A percentile compares a stretch with the other conserved stretches of the same genome.
These are phyloP conservation scores for Oxyteleia sp. DNA, from an alignment of 2,888 invertebrate genomes.

Conservation along the genomic window DNA sequence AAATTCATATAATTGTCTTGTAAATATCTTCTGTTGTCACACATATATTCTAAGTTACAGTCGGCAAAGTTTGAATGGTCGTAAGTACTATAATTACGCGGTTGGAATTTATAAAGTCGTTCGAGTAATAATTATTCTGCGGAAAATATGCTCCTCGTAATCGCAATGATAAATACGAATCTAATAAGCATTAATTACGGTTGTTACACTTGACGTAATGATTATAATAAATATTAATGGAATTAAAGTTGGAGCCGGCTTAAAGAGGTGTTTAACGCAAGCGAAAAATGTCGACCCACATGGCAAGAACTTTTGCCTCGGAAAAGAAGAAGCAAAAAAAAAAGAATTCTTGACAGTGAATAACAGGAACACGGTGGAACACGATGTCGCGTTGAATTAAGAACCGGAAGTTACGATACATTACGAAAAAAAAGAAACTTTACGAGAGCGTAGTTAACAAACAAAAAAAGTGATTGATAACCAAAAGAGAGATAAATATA, in stretches of 20 bases:
- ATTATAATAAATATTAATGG: conserved; percentile 37
- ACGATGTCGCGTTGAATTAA: conserved; percentile 51
- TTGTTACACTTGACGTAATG: conserved; percentile 46
- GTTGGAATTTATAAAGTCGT: conserved; percentile 62
- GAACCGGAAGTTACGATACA: conserved; percentile 42
- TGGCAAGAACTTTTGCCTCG: not conserved
- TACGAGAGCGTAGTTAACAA: conserved; percentile 15
- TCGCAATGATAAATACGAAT: conserved; percentile 51
- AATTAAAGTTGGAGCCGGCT: conserved; percentile 16
- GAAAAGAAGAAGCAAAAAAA: conserved; percentile 12
- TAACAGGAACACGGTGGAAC: conserved; percentile 26
- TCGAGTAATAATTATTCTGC: conserved; percentile 47
- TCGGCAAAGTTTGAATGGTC: too few relatives aligned
- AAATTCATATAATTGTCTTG: too few relatives aligned
- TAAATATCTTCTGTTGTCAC: too few relatives aligned
- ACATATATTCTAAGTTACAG: too few relatives aligned
- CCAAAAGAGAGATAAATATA: conserved; percentile 41
- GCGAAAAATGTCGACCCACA: conserved; percentile 15
- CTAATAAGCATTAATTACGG: conserved; percentile 51
- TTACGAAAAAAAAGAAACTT: conserved; percentile 24
- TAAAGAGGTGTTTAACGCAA: conserved; percentile 17
- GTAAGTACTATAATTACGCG: conserved; percentile 62
- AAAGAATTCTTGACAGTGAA: conserved; percentile 42
- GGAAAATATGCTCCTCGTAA: conserved; percentile 39
- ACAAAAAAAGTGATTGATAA: conserved; percentile 17